These are phyloP conservation scores for Lampropteryx suffumata DNA, from an alignment of 2,888 invertebrate genomes.

Conservation along the genomic window DNA sequence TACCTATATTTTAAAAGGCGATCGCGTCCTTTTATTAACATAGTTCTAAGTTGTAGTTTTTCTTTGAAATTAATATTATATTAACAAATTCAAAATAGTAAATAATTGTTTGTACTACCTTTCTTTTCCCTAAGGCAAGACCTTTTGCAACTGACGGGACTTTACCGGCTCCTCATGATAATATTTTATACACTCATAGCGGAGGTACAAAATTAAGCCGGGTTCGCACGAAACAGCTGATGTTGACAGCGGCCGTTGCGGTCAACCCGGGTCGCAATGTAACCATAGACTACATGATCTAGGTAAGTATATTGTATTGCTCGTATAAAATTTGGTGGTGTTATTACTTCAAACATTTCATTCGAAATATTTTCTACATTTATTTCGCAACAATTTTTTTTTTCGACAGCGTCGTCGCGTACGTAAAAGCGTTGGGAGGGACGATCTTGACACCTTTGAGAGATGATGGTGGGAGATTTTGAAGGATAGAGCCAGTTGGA, in stretches of 20 bases:
- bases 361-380: too few species aligned
- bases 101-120: slow-evolving; percentile 13
- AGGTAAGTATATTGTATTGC: slow-evolving; percentile 13
- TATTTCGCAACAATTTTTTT: too few species aligned
- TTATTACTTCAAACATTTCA: slow-evolving; percentile 1
- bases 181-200: slow-evolving; percentile 29
- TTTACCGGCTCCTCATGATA: slow-evolving; percentile 20
- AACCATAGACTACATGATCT: slow-evolving; percentile 39
- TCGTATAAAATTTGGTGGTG: slow-evolving; percentile 12
- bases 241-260: slow-evolving; percentile 68
- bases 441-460: too few species aligned
- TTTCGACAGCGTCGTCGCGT: too few species aligned
- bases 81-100: slow-evolving; percentile 8
- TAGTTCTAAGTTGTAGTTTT: too few species aligned
- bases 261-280: slow-evolving; percentile 49
- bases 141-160: slow-evolving; percentile 17
- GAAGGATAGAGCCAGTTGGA: too few species aligned
- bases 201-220: slow-evolving; percentile 35
- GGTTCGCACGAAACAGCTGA: slow-evolving; percentile 54
- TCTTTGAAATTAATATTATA: too few species aligned
- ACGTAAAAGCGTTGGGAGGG: too few species aligned
- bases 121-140: slow-evolving; percentile 22
- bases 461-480: too few species aligned
- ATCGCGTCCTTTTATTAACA: too few species aligned
- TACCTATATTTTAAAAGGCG: too few species aligned